Evolutionary conservation across 2,113 vertebrate genomes (phyloP).

Genomic region (Cranoglanis bouderius): DNA sequence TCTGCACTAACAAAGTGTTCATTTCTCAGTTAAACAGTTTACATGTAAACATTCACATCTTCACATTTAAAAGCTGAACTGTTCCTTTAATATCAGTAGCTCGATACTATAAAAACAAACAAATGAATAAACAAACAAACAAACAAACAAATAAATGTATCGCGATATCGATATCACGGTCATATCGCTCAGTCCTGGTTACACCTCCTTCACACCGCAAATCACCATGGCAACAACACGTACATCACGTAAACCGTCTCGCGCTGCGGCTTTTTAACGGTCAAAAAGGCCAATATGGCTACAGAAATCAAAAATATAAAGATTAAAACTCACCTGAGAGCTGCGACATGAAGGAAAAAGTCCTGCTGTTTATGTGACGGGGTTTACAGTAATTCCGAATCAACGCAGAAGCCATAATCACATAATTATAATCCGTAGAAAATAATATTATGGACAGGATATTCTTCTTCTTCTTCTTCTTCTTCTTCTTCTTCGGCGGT

Average conservation of each 20-base stretch:
- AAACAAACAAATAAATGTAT: neutral
- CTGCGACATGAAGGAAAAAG: neutral
- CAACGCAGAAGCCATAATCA: neutral
- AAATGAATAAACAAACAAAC: too few relatives aligned
- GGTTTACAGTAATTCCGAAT: neutral
- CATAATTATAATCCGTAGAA: too few relatives aligned
- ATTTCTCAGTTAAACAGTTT: too few relatives aligned
- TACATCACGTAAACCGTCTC: neutral
- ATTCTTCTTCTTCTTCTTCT: neutral
- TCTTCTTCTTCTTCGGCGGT: neutral
- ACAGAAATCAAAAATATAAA: neutral
- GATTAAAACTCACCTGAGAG: neutral
- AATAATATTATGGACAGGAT: neutral
- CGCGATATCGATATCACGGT: neutral
- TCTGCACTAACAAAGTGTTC: neutral
- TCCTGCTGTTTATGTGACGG: neutral
- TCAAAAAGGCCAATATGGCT: too few relatives aligned
- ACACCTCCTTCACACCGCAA: neutral
- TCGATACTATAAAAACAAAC: neutral
- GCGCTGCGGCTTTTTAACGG: neutral
- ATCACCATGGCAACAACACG: neutral
- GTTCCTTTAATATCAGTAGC: neutral
- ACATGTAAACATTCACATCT: neutral
- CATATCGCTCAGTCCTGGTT: neutral
- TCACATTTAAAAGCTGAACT: neutral